These are phyloP conservation scores for Agonopterix arenella DNA, from an alignment of 2,888 invertebrate species.

Conservation along the genomic window DNA sequence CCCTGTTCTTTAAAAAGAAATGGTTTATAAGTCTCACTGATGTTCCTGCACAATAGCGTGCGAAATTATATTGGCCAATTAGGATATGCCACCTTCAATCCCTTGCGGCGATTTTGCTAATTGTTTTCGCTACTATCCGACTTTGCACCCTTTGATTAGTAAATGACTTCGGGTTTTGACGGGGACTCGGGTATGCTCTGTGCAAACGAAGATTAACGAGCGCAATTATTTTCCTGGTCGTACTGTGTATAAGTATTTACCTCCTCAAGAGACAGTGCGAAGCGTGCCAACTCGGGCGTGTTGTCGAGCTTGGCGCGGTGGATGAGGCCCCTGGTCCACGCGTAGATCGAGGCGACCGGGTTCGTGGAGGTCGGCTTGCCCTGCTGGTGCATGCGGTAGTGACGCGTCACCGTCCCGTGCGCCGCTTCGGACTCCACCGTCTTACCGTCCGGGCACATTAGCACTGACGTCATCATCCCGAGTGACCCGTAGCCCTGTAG, in stretches of 20 bases:
- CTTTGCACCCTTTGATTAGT: too few species aligned
- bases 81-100: too few species aligned
- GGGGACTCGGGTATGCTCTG: too few species aligned
- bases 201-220: too few species aligned
- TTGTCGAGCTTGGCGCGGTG: slow-evolving; percentile 90
- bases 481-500: slow-evolving; percentile 84
- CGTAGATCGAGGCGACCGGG: slow-evolving; percentile 94
- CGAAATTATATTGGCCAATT: too few species aligned
- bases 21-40: too few species aligned
- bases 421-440: slow-evolving; percentile 95
- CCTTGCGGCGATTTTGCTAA: too few species aligned
- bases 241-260: slow-evolving; percentile 27
- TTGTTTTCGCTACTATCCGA: too few species aligned
- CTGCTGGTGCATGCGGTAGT: slow-evolving; percentile 92
- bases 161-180: too few species aligned
- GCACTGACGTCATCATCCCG: slow-evolving; percentile 94
- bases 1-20: too few species aligned
- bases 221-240: too few species aligned
- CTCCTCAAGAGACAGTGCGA: slow-evolving; percentile 83
- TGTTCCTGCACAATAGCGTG: too few species aligned
- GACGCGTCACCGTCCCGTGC: slow-evolving; percentile 93
- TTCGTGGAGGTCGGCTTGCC: slow-evolving; percentile 93
- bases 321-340: slow-evolving; percentile 91
- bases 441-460: slow-evolving; percentile 89
- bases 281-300: slow-evolving; percentile 84